Percentiles rank a stretch among this genome's conserved stretches.
Conservation (phyloP, 2,888 invertebrate genomes). For the Rhogogaster chlorosoma region DNA sequence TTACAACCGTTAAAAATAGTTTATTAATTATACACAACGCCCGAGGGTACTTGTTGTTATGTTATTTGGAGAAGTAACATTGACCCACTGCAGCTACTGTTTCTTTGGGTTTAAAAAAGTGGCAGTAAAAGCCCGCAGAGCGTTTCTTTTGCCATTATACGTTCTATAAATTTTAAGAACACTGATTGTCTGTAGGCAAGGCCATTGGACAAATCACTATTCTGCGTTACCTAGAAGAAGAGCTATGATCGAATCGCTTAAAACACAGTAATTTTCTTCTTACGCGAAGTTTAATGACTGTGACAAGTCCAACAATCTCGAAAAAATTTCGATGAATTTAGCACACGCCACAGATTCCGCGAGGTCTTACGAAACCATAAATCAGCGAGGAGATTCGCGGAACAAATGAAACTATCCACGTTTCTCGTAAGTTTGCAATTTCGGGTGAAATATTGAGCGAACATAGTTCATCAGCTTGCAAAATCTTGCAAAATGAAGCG, state of each 20-base stretch:
- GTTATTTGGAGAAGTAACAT: slow-evolving; percentile 8
- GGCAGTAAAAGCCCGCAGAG: neutral
- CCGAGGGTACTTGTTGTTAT: neutral
- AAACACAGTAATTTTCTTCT: neutral
- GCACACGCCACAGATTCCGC: neutral
- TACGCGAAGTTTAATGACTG: neutral
- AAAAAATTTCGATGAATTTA: neutral
- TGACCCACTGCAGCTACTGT: slow-evolving; percentile 26
- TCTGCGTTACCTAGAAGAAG: no score
- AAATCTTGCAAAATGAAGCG: neutral
- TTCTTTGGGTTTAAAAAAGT: neutral
- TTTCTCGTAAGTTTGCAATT: neutral
- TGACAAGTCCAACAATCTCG: neutral
- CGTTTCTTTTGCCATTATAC: neutral
- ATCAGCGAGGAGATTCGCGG: neutral
- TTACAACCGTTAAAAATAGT: neutral
- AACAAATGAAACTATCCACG: neutral
- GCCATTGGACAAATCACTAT: neutral
- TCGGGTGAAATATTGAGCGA: no score
- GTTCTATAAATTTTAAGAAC: slow-evolving; percentile 16
- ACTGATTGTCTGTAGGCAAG: neutral
- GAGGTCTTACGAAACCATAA: neutral
- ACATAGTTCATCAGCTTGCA: neutral
- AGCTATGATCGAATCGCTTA: neutral
- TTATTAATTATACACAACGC: neutral